Percentiles rank a stretch among this genome's conserved stretches.
phyloP scores from a whole-genome alignment of 2,888 invertebrate species.

The Cephus rjabovi region DNA sequence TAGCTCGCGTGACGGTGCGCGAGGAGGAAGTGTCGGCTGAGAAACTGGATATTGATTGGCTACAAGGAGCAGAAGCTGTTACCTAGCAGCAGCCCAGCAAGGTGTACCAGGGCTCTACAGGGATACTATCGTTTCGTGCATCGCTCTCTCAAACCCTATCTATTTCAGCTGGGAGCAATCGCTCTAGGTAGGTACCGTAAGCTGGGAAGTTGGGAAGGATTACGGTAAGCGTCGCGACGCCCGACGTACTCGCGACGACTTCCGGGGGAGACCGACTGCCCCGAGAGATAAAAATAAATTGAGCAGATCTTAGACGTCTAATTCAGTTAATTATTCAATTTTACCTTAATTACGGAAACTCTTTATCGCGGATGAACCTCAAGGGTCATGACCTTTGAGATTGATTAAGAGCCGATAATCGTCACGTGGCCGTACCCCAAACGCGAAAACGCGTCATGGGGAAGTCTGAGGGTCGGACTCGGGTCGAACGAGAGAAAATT shows the following conservation, averaged over 20 bases:
- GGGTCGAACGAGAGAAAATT: neutral
- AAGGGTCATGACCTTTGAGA: neutral
- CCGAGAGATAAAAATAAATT: no score
- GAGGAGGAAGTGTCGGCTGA: conserved; percentile 19
- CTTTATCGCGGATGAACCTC: neutral
- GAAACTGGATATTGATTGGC: conserved; percentile 38
- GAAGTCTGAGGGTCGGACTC: neutral
- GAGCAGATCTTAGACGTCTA: no score
- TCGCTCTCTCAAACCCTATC: conserved; percentile 20
- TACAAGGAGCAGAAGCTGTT: conserved; percentile 37
- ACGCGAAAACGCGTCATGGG: neutral
- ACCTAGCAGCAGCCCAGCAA: conserved; percentile 32
- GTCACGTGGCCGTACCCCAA: neutral
- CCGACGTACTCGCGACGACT: neutral
- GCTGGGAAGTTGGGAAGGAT: neutral
- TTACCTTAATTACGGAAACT: neutral
- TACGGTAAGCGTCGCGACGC: neutral
- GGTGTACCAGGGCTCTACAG: conserved; percentile 28
- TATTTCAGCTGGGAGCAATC: neutral
- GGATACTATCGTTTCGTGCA: conserved; percentile 40
- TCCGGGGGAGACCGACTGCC: neutral
- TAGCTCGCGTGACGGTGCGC: conserved; percentile 20
- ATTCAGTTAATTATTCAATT: no score
- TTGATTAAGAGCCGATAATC: neutral
- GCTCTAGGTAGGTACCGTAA: neutral